phyloP scores from a whole-genome alignment of 2,113 vertebrate species.

The Picathartes gymnocephalus region DNA sequence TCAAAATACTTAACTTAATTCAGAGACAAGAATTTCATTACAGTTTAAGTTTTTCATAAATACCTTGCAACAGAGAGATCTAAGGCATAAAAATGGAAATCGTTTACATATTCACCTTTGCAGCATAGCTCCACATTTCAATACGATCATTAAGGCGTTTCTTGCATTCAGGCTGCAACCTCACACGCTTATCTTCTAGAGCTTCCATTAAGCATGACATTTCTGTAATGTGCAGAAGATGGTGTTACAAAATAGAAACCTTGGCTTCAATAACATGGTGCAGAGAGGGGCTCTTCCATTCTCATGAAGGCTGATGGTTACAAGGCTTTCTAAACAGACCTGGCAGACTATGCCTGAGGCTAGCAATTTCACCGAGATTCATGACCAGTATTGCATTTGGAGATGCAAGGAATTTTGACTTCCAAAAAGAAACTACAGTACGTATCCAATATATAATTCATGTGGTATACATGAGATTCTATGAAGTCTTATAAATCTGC shows the following conservation, averaged over 20 bases:
- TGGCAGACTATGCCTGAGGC: background rate
- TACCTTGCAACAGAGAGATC: background rate
- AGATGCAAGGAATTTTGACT: background rate
- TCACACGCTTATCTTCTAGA: constrained; percentile 93
- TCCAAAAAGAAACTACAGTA: background rate
- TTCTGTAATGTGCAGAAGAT: constrained; percentile 69
- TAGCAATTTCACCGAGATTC: background rate
- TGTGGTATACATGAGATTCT: background rate
- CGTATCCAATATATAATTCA: background rate
- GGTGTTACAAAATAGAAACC: background rate
- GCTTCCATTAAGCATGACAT: constrained; percentile 98
- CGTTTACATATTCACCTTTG: constrained; percentile 78
- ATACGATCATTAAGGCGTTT: constrained; percentile 96
- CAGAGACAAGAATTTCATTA: background rate
- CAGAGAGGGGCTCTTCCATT: background rate
- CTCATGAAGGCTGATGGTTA: background rate
- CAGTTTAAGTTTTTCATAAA: background rate
- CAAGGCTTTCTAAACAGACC: background rate
- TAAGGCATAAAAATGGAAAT: background rate
- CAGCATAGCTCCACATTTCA: constrained; percentile 98
- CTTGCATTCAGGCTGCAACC: constrained; percentile 96
- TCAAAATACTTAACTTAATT: background rate
- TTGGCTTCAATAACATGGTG: background rate
- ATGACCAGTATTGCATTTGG: background rate
- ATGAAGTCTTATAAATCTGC: background rate